phyloP scores from a whole-genome alignment of 92 coral and sea anemone genomes.

The Montipora capitata region DNA sequence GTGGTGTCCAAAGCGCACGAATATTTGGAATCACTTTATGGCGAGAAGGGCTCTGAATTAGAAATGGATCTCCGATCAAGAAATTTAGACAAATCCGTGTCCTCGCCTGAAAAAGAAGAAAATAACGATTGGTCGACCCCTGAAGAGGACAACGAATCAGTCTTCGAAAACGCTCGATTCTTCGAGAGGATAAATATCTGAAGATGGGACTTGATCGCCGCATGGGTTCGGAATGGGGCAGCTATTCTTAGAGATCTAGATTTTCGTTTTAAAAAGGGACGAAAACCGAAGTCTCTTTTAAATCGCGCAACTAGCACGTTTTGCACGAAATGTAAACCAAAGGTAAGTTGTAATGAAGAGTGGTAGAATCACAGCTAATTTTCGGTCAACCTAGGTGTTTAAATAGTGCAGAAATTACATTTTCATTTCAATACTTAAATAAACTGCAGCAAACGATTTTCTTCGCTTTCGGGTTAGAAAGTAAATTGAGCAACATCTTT shows the following conservation, averaged over 20 bases:
- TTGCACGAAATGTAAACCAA: neutral
- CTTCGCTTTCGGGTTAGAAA: too few relatives aligned
- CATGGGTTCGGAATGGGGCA: conserved; percentile 67
- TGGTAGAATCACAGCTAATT: neutral
- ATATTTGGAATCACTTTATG: conserved; percentile 50
- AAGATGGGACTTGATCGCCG: conserved; percentile 1
- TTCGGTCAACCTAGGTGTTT: neutral
- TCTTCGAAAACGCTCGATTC: neutral
- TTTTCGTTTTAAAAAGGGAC: conserved; percentile 30
- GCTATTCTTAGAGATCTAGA: conserved; percentile 64
- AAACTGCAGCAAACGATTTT: too few relatives aligned
- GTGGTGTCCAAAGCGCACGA: conserved; percentile 66
- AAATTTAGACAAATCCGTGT: conserved; percentile 17
- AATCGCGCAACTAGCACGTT: neutral
- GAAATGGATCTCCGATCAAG: conserved; percentile 29
- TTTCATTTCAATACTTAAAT: too few relatives aligned
- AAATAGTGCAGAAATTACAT: too few relatives aligned
- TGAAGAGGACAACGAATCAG: neutral
- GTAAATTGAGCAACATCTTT: too few relatives aligned
- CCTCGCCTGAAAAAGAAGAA: conserved; percentile 16
- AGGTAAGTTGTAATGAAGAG: too few relatives aligned
- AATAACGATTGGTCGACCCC: too few relatives aligned
- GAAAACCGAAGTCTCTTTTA: conserved; percentile 24
- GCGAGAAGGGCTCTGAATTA: conserved; percentile 16
- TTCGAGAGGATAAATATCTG: neutral